Evolutionary conservation across 2,797 vertebrate genomes (phyloP).

Genomic region (Clarias platycephalus): DNA sequence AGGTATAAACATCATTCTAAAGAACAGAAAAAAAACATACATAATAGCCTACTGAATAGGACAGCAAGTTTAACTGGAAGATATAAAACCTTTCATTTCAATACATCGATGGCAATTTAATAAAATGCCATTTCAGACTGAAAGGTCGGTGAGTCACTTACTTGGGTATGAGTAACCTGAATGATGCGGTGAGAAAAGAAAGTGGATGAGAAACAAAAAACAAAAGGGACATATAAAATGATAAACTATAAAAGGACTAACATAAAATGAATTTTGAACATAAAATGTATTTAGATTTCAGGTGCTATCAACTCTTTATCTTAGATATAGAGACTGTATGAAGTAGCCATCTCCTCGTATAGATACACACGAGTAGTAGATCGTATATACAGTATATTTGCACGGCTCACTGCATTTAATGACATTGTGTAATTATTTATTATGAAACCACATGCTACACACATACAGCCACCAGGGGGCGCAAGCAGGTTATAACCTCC

Average conservation of each 20-base stretch:
- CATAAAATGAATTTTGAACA: neutral
- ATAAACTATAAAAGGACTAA: constrained; percentile 30
- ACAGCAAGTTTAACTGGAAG: neutral
- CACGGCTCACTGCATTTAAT: neutral
- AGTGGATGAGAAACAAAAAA: neutral
- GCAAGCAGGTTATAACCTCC: constrained; percentile 51
- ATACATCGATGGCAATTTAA: constrained; percentile 17
- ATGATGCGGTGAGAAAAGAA: constrained; percentile 63
- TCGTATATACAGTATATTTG: neutral
- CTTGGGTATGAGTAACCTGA: constrained; percentile 75
- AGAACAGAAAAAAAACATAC: neutral
- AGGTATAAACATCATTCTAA: constrained; percentile 5
- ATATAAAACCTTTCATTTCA: neutral
- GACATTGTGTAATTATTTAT: neutral
- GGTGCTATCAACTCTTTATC: neutral
- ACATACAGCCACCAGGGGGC: constrained; percentile 68
- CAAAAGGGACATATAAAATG: constrained; percentile 41
- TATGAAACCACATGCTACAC: neutral
- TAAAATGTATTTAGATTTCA: neutral
- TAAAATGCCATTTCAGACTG: neutral
- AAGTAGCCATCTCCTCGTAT: neutral
- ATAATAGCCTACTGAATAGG: neutral
- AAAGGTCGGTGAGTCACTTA: constrained; percentile 74
- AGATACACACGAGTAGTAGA: neutral
- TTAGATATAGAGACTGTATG: neutral